Conservation (phyloP, 2,797 vertebrate genomes). For the Ptychadena robeensis region DNA sequence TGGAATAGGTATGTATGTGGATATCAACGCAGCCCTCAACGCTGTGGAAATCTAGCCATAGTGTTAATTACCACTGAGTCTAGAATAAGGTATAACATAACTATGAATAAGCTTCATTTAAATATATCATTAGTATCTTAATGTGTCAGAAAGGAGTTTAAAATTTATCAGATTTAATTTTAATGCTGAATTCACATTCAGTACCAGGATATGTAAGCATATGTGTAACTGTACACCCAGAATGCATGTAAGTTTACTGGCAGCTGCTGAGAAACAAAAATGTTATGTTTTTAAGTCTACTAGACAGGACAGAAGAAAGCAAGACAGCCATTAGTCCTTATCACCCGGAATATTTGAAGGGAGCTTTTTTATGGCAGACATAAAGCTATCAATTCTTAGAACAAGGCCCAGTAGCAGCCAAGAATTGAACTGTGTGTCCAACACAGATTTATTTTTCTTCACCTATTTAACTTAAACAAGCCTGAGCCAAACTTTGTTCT, state of each 20-base stretch:
- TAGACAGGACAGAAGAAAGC: not conserved
- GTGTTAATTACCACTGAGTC: too few species aligned
- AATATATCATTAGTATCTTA: too few species aligned
- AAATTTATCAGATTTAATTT: too few species aligned
- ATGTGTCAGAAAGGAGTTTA: too few species aligned
- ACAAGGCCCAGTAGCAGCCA: not conserved
- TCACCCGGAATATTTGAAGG: not conserved
- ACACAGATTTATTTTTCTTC: not conserved
- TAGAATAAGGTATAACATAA: too few species aligned
- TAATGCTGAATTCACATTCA: too few species aligned
- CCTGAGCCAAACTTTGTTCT: too few species aligned
- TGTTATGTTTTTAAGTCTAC: not conserved
- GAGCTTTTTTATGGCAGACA: not conserved
- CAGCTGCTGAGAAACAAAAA: not conserved
- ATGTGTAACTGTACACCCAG: constrained; percentile 2
- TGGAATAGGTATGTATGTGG: too few species aligned
- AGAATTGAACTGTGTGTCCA: not conserved
- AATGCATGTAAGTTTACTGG: constrained; percentile 1
- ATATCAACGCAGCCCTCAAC: too few species aligned
- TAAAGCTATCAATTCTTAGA: constrained; percentile 1
- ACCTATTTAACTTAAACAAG: not conserved
- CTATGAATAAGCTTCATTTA: too few species aligned
- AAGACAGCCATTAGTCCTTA: constrained; percentile 13
- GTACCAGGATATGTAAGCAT: too few species aligned
- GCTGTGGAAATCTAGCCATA: too few species aligned